These are phyloP conservation scores for Serripes groenlandicus DNA, from an alignment of 2,888 invertebrate genomes.

Conservation along the genomic window DNA sequence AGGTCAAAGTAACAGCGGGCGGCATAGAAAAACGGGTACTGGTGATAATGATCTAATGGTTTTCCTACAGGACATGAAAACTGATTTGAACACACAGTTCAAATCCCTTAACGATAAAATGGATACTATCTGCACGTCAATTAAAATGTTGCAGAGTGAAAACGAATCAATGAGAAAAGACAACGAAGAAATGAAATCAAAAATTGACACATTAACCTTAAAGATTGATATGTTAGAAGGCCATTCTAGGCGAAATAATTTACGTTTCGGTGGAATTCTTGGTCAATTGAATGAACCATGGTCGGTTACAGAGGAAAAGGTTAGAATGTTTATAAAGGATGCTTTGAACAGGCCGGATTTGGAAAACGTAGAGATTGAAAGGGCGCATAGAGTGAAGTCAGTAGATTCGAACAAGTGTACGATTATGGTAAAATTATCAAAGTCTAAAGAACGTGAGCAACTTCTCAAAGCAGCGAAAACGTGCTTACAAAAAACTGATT, in stretches of 20 bases:
- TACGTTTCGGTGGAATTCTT: not conserved
- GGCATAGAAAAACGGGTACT: too few species aligned
- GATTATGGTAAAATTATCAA: not conserved
- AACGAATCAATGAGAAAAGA: not conserved
- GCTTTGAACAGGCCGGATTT: not conserved
- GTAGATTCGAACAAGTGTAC: not conserved
- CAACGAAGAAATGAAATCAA: not conserved
- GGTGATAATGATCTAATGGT: not conserved
- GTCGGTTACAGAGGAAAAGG: not conserved
- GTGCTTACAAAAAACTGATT: not conserved
- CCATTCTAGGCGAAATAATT: too few species aligned
- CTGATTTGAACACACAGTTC: not conserved
- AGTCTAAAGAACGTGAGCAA: not conserved
- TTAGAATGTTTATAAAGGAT: not conserved
- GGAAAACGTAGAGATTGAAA: not conserved
- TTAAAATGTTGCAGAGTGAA: not conserved
- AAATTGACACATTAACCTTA: not conserved
- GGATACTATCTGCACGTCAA: not conserved
- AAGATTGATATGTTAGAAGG: not conserved
- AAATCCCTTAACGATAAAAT: not conserved
- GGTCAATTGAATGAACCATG: not conserved
- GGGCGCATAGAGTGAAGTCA: slow-evolving; percentile 1
- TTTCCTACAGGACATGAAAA: not conserved
- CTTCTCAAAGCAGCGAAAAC: not conserved
- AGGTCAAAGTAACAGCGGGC: too few species aligned